phyloP scores from a whole-genome alignment of 2,888 invertebrate genomes.

The Leptinotarsa peninsularis region DNA sequence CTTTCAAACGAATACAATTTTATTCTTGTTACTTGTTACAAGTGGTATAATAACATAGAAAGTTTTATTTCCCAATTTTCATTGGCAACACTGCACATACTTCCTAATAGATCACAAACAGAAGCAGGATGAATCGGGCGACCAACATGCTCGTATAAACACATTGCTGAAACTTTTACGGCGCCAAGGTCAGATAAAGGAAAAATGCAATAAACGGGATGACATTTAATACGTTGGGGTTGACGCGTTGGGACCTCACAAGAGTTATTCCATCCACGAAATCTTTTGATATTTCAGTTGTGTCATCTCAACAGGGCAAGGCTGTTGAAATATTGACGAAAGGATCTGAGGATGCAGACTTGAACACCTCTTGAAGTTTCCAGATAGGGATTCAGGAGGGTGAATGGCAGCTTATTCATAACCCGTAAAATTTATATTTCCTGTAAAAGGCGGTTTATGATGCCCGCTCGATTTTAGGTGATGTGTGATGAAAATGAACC shows the following conservation, averaged over 20 bases:
- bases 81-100: background rate
- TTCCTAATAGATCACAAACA: background rate
- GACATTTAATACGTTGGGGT: slow-evolving; percentile 11
- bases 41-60: too few relatives aligned
- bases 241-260: background rate
- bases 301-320: background rate
- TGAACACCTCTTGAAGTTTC: background rate
- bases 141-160: background rate
- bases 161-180: slow-evolving; percentile 5
- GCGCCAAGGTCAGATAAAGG: slow-evolving; percentile 21
- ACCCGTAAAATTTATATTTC: background rate
- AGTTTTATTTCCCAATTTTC: too few relatives aligned
- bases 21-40: too few relatives aligned
- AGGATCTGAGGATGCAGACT: background rate
- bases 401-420: background rate
- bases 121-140: background rate
- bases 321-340: background rate
- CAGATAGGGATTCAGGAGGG: background rate
- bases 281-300: slow-evolving; percentile 13
- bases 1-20: too few relatives aligned
- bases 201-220: slow-evolving; percentile 17
- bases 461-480: background rate
- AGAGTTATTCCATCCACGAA: background rate
- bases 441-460: background rate
- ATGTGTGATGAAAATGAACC: background rate